Conservation (phyloP, 2,797 vertebrate genomes). For the Harpagifer antarcticus region DNA sequence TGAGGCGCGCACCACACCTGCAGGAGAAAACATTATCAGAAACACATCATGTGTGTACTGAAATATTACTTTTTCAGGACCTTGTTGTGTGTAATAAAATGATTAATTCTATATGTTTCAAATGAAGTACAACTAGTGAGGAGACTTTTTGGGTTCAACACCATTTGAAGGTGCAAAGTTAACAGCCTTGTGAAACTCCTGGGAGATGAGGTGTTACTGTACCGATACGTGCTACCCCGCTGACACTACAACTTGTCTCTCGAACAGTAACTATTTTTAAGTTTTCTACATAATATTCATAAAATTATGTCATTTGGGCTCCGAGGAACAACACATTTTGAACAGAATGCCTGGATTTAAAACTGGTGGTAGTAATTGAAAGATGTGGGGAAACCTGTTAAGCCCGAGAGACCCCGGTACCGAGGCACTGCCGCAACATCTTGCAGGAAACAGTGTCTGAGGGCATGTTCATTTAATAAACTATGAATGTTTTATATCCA, state of each 20-base stretch:
- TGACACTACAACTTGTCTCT: slow-evolving; percentile 43
- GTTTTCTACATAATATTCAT: slow-evolving; percentile 9
- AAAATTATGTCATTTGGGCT: not conserved
- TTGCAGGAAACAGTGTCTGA: too few relatives aligned
- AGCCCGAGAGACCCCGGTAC: too few relatives aligned
- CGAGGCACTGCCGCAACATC: too few relatives aligned
- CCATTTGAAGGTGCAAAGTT: slow-evolving; percentile 36
- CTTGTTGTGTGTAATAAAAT: too few relatives aligned
- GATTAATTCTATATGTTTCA: not conserved
- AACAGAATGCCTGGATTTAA: not conserved
- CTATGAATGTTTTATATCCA: too few relatives aligned
- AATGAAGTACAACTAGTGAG: not conserved
- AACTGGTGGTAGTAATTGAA: not conserved
- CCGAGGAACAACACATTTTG: not conserved
- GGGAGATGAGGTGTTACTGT: slow-evolving; percentile 20
- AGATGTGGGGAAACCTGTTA: too few relatives aligned
- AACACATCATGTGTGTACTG: not conserved
- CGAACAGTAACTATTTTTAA: slow-evolving; percentile 1
- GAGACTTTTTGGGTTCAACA: not conserved
- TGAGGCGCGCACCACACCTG: slow-evolving; percentile 95
- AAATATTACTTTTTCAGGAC: too few relatives aligned
- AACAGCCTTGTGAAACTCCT: slow-evolving; percentile 33
- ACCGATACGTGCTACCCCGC: not conserved
- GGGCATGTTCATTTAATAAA: too few relatives aligned
- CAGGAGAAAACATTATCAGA: not conserved